phyloP scores from a whole-genome alignment of 1,140 invertebrate genomes.

The Bursaphelenchus mucronatus region DNA sequence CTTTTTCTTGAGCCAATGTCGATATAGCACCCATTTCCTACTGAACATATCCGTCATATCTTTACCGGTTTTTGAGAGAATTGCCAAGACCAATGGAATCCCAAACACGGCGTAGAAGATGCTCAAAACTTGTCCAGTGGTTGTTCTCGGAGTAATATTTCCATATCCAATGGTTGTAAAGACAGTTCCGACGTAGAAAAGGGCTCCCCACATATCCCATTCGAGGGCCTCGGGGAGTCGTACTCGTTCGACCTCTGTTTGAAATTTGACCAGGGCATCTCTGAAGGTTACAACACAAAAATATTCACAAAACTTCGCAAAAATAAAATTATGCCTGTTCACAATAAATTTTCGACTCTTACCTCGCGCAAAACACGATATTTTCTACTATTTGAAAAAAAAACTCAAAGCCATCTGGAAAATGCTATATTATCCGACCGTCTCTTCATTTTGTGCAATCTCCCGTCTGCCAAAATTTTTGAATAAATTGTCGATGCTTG shows the following conservation, averaged over 20 bases:
- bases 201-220: constrained; percentile 86
- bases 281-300: constrained; percentile 33
- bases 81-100: constrained; percentile 78
- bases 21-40: constrained; percentile 38
- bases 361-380: too few relatives aligned
- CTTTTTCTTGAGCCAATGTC: not conserved
- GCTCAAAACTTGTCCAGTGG: constrained; percentile 75
- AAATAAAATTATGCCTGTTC: too few relatives aligned
- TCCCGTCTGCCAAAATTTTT: too few relatives aligned
- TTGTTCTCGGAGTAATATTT: constrained; percentile 72
- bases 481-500: too few relatives aligned
- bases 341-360: too few relatives aligned
- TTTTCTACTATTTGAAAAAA: too few relatives aligned
- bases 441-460: too few relatives aligned
- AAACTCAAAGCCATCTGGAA: too few relatives aligned
- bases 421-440: too few relatives aligned
- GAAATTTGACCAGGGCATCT: constrained; percentile 49
- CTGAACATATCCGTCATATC: constrained; percentile 59
- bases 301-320: too few relatives aligned
- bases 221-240: constrained; percentile 50
- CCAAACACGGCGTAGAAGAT: constrained; percentile 90
- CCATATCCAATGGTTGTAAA: constrained; percentile 77
- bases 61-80: constrained; percentile 62
- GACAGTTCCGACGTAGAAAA: constrained; percentile 84
- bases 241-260: constrained; percentile 39